phyloP scores from a whole-genome alignment of 2,113 vertebrate species.

The Saimiri boliviensis region DNA sequence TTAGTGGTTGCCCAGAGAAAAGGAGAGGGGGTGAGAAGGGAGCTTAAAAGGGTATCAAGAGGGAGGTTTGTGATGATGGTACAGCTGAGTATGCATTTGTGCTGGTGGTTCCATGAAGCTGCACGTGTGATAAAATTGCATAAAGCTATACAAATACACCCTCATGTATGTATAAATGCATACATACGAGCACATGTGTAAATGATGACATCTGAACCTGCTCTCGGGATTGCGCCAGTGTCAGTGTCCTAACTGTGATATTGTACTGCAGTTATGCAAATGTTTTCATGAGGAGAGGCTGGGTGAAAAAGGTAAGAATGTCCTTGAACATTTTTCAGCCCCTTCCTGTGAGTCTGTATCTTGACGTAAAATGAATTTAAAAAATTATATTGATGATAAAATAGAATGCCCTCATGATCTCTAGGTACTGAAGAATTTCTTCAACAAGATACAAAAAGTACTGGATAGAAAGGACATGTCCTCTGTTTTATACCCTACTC shows the following conservation, averaged over 20 bases:
- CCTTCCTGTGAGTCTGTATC: background rate
- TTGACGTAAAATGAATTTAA: background rate
- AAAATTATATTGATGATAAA: background rate
- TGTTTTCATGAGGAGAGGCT: background rate
- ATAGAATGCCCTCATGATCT: background rate
- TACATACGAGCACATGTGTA: background rate
- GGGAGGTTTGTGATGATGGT: background rate
- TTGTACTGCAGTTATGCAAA: background rate
- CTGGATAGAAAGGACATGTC: background rate
- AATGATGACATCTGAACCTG: background rate
- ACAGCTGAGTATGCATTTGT: background rate
- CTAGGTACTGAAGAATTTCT: background rate
- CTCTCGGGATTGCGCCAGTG: background rate
- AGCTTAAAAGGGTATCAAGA: background rate
- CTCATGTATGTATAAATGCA: background rate
- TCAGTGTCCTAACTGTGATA: background rate
- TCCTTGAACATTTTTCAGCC: background rate
- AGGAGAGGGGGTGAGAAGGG: background rate
- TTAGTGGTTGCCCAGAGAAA: background rate
- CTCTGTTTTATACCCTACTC: background rate
- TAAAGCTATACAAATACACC: background rate
- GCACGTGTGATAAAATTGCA: background rate
- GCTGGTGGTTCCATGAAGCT: background rate
- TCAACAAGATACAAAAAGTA: background rate
- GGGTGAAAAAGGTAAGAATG: background rate